Evolutionary conservation across 2,113 vertebrate species (phyloP), one percentile per base, ranked within the genome.

Genomic region (Oryctolagus cuniculus): DNA sequence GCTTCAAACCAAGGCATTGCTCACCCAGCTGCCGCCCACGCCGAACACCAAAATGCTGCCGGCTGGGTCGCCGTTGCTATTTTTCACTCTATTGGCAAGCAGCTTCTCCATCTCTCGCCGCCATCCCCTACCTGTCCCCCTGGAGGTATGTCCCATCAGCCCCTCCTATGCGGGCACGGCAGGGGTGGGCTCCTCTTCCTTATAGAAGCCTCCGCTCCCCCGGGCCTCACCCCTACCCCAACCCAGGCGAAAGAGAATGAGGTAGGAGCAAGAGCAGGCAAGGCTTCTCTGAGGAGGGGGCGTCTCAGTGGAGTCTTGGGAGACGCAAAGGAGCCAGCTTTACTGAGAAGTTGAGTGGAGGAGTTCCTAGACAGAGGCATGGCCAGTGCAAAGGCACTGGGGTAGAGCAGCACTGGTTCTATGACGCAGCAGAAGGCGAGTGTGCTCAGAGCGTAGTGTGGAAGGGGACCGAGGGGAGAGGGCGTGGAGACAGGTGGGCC

Each of bases 1-100:
- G 96, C 94, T 72, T 44, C 72, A 75, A 55, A 89, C 93, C 95
- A 95, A 88, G 83, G 64, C 70, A 81, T 88, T 97, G 91, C 89
- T 95, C 66, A 2, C 83, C 36, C 92, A 94, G 96, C 94, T 96
- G 93, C 92, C 0, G 63, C 29, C 15, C 25, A 49, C 7, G 19
- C 21, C 88, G 83, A 29, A 79, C 69, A 94, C 87, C 83, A 85
- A 53, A 69, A 79, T 64, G 38, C 63, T 58, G 19, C 80, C 58
- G 85, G 34, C 82, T 90, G 82, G 74, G 24, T 49, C 49, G 17
- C 77, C 21, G 0, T 1, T 10, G 58, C 93, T 95, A 21, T 75
- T 88, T 88, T 95, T 36, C 63, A 8, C 66, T 90, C 29, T 69
- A 34, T 63, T 51, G 80, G 66, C 79, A 92, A 61, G 49, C 70